A percentile compares a stretch with the other conserved stretches of the same genome.
These are phyloP conservation scores for Anas platyrhynchos DNA, from an alignment of 2,113 vertebrate species.

Conservation along the genomic window DNA sequence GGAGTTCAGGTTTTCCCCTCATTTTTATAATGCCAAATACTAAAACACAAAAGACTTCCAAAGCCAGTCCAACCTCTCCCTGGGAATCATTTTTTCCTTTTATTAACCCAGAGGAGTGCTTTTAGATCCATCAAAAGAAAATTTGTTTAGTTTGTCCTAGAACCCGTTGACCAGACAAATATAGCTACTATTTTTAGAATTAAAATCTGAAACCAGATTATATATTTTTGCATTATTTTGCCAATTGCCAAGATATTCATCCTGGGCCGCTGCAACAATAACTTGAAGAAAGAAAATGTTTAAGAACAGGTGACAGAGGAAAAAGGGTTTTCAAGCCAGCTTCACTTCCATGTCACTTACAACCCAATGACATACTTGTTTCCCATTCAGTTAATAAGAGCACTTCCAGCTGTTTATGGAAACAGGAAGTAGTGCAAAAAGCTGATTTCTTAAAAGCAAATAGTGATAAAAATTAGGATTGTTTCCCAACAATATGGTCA, in stretches of 20 bases:
- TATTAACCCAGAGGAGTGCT: background rate
- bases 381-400: background rate
- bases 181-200: background rate
- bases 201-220: background rate
- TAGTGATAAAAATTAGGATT: background rate
- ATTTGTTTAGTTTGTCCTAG: conserved; percentile 9
- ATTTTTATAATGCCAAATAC: background rate
- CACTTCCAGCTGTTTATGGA: background rate
- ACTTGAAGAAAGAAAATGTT: background rate
- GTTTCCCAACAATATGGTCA: background rate
- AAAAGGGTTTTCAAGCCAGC: background rate
- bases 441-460: background rate
- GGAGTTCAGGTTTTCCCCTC: background rate
- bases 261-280: background rate
- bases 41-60: background rate
- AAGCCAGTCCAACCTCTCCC: background rate
- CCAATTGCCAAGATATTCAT: background rate
- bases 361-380: background rate
- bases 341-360: background rate
- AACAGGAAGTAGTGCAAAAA: conserved; percentile 2
- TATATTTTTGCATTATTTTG: background rate
- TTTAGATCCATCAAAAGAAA: background rate
- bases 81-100: background rate
- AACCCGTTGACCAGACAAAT: conserved; percentile 13
- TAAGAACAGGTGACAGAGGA: background rate